A percentile compares a stretch with the other conserved stretches of the same genome.
Conservation (phyloP, 1,140 invertebrate species). For the Diachasmimorpha longicaudata region DNA sequence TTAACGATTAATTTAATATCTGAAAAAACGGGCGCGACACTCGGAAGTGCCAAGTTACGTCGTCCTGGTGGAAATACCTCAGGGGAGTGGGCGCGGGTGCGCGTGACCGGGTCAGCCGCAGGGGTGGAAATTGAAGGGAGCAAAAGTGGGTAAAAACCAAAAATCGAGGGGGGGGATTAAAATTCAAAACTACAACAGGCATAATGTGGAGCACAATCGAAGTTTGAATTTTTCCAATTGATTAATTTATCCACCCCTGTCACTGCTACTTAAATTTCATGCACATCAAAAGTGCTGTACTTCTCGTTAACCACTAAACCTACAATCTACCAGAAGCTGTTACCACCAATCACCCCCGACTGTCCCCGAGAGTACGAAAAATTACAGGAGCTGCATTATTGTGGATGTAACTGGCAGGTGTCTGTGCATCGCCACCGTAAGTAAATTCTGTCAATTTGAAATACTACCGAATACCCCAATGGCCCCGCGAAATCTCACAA, state of each 20-base stretch:
- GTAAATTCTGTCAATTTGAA: neutral
- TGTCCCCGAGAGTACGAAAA: neutral
- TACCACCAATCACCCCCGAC: neutral
- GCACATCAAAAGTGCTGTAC: neutral
- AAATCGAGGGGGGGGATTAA: neutral
- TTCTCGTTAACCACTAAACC: neutral
- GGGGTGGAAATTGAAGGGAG: slow-evolving; percentile 8
- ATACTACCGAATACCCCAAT: neutral
- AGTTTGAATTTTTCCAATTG: neutral
- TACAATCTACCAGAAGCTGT: neutral
- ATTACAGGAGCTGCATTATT: neutral
- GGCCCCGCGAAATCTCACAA: neutral
- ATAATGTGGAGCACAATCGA: neutral
- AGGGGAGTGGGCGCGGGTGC: slow-evolving; percentile 16
- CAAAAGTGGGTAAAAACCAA: neutral
- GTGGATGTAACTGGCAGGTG: neutral
- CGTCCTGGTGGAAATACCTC: slow-evolving; percentile 20
- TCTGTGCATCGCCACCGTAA: neutral
- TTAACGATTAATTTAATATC: neutral
- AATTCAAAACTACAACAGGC: neutral
- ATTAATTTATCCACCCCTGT: neutral
- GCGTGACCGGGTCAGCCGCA: slow-evolving; percentile 20
- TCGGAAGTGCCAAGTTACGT: slow-evolving; percentile 19
- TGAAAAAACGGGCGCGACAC: neutral
- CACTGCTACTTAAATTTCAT: neutral